Evolutionary conservation across 2,888 invertebrate genomes (phyloP).

Genomic region (Eupithecia subfuscata): DNA sequence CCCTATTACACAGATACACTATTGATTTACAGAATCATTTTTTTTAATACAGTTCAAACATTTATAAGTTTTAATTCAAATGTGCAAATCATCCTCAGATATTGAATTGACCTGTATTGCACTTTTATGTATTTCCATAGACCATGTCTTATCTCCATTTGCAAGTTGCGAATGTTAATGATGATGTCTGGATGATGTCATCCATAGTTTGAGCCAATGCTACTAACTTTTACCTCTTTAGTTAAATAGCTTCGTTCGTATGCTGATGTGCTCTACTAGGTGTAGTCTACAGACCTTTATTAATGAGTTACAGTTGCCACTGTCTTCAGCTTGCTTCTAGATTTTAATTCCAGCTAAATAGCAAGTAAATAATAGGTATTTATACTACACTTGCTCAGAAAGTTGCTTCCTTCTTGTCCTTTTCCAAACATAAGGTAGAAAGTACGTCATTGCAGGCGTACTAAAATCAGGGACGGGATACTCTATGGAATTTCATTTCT

Average conservation of each 20-base stretch:
- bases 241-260: neutral
- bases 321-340: no score
- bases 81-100: constrained; percentile 58
- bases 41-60: neutral
- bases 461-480: no score
- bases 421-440: no score
- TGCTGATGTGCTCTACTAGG: neutral
- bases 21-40: neutral
- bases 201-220: neutral
- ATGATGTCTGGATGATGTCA: neutral
- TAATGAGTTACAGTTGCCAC: no score
- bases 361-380: no score
- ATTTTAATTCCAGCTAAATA: no score
- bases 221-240: neutral
- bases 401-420: no score
- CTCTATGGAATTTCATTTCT: no score
- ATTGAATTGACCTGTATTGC: constrained; percentile 59
- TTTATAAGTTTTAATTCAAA: constrained; percentile 31
- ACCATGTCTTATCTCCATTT: neutral
- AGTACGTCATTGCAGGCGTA: no score
- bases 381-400: no score
- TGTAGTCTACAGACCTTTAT: no score
- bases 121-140: constrained; percentile 42
- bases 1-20: neutral
- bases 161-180: neutral